phyloP scores from a whole-genome alignment of 2,113 vertebrate species.

The Artemisiospiza belli region DNA sequence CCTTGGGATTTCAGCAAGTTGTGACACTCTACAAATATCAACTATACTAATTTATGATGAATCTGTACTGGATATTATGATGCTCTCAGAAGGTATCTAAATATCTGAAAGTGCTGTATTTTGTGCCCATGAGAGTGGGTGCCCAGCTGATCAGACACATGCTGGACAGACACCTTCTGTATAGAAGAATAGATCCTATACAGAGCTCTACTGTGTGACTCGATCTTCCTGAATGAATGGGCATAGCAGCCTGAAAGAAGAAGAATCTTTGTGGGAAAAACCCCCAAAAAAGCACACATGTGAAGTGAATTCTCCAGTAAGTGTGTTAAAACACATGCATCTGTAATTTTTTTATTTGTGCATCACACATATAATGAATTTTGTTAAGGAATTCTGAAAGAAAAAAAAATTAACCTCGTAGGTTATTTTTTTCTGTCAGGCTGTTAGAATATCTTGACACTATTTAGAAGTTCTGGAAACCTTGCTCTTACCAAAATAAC shows the following conservation, averaged over 20 bases:
- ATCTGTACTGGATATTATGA: neutral
- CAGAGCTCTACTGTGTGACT: neutral
- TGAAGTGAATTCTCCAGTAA: neutral
- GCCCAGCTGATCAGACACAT: neutral
- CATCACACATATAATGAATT: neutral
- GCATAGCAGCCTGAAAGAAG: neutral
- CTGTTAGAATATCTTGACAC: neutral
- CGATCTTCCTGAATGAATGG: neutral
- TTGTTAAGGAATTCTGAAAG: neutral
- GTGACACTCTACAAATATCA: neutral
- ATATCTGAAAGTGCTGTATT: neutral
- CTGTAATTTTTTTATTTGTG: neutral
- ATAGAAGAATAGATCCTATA: neutral
- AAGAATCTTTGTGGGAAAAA: neutral
- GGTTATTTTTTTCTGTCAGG: neutral
- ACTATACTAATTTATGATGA: neutral
- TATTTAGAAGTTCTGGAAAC: neutral
- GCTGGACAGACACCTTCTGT: neutral
- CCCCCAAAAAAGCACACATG: accelerated
- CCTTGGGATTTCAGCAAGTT: neutral
- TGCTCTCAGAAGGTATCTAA: neutral
- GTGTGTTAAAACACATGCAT: neutral
- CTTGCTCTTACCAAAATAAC: neutral
- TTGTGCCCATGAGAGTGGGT: neutral
- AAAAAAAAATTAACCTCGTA: neutral